phyloP scores from a whole-genome alignment of 2,888 invertebrate species.

The Leistus spinibarbis region DNA sequence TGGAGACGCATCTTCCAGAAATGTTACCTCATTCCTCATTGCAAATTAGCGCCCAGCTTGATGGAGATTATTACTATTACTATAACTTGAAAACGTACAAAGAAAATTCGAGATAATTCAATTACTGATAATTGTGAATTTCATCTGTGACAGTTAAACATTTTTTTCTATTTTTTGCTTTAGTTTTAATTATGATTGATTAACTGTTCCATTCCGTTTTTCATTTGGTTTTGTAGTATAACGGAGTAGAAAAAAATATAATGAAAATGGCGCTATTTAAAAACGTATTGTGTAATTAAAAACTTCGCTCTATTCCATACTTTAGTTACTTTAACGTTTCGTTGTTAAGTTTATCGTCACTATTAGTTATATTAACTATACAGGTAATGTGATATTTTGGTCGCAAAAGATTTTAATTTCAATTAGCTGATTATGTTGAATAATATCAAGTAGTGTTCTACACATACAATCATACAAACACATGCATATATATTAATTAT shows the following conservation, averaged over 20 bases:
- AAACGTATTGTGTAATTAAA: background rate
- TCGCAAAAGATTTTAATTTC: too few species aligned
- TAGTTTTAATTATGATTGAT: background rate
- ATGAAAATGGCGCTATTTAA: background rate
- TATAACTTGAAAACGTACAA: background rate
- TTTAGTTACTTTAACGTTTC: background rate
- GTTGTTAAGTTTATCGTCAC: too few species aligned
- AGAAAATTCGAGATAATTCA: constrained; percentile 4
- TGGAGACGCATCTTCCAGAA: background rate
- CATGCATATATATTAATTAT: too few species aligned
- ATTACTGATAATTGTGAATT: constrained; percentile 9
- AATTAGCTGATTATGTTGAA: too few species aligned
- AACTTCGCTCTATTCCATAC: background rate
- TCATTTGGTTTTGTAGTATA: background rate
- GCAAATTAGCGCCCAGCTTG: background rate
- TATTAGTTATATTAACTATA: background rate
- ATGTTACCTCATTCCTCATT: background rate
- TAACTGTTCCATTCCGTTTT: background rate
- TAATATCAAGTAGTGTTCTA: too few species aligned
- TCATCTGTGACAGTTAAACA: background rate
- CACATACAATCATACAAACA: too few species aligned
- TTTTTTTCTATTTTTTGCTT: background rate
- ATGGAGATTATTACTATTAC: background rate
- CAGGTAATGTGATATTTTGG: background rate
- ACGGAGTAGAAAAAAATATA: background rate